Evolutionary conservation across 1,140 invertebrate species (phyloP), one percentile per base, ranked within the genome.

Genomic region (Drosophila jambulina): DNA sequence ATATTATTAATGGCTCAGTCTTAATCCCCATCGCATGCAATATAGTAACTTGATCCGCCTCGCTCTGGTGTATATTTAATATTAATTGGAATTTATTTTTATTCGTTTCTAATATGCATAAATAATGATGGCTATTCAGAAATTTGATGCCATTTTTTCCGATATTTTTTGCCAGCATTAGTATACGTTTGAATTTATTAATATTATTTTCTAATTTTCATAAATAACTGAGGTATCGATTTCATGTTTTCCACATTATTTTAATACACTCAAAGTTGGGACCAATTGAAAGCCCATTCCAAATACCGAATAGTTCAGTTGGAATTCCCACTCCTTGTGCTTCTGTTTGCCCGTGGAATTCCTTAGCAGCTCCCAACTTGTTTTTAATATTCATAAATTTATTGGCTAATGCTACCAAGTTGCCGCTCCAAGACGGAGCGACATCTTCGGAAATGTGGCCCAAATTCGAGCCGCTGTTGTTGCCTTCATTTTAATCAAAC

Each of bases 401-500:
- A 77, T 77, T 77, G 67, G 48, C 62, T 57, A 65, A 76, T 38
- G 74, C 74, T 77, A 77, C 75, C 62, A 77, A 75, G 42, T 75
- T 63, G 67, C 68, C 38, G 70, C 45, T 46, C 67, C 17, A 60
- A 64, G 54, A 64, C 45, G 57, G 13, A 61, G 51, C 51, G 51
- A 54, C 51, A n/a, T 65, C 25, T 53, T 29, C 67, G 10, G 61
- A 75, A 54, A 56, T 38, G 29, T 78, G 74, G 63, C 75, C 75
- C 56, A 78, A 76, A 78, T 78, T 77, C 75, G 75, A 56, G 62
- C 32, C 51, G 60, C 51, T 79, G 77, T 60, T 79, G 68, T 79
- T 80, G 76, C 68, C 61, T 79, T 79, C 60, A 79, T 80, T 80
- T 80, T 68, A 85, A 90, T 90, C 85, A 90, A 90, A 82, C 75